phyloP scores from a whole-genome alignment of 2,113 vertebrate genomes.

The Brachirus orientalis region DNA sequence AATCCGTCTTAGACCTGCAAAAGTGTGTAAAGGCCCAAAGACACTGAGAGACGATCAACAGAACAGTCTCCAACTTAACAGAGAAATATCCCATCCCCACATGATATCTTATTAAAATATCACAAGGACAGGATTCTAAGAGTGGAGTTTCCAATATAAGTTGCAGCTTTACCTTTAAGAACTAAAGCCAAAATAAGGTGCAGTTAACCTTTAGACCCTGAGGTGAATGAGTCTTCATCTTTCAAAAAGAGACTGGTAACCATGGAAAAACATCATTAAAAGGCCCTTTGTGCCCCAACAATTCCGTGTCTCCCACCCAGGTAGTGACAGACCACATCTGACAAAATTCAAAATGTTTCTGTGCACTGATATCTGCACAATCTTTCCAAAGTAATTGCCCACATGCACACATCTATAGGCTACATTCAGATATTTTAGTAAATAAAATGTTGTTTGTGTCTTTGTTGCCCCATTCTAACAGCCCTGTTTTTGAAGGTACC shows the following conservation, averaged over 20 bases:
- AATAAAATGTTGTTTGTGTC: conserved; percentile 7
- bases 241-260: conserved; percentile 45
- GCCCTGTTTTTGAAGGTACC: conserved; percentile 10
- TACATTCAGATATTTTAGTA: not conserved
- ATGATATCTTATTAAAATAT: conserved; percentile 3
- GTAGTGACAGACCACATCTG: conserved; percentile 39
- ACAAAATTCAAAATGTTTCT: conserved; percentile 37
- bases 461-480: not conserved
- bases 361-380: conserved; percentile 23
- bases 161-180: conserved; percentile 5
- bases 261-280: conserved; percentile 68
- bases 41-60: not conserved
- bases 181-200: conserved; percentile 42
- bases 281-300: conserved; percentile 47
- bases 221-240: conserved; percentile 60
- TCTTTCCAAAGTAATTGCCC: conserved; percentile 44
- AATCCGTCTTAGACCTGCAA: conserved; percentile 37
- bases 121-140: not conserved
- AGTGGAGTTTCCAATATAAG: conserved; percentile 10
- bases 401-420: conserved; percentile 4
- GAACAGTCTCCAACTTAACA: not conserved
- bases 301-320: conserved; percentile 27
- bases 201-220: conserved; percentile 47
- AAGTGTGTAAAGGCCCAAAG: not conserved
- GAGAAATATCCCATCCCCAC: not conserved